phyloP scores from a whole-genome alignment of 2,888 invertebrate genomes.

The Mamestra brassicae region DNA sequence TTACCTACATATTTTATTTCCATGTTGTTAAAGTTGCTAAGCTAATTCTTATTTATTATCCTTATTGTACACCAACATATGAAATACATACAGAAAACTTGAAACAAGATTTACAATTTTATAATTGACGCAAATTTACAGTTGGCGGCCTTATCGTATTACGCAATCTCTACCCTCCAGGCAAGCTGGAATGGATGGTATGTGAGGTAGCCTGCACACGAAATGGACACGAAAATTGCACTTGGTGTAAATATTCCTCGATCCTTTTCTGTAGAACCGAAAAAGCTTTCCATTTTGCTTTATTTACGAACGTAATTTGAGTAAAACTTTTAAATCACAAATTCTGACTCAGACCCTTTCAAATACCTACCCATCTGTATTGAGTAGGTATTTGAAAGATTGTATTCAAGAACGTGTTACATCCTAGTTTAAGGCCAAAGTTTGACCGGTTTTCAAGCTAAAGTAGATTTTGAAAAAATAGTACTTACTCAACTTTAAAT shows the following conservation, averaged over 20 bases:
- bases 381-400: too few relatives aligned
- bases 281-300: not conserved
- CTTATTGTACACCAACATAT: too few relatives aligned
- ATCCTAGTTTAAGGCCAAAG: too few relatives aligned
- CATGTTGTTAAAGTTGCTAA: not conserved
- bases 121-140: not conserved
- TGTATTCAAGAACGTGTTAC: too few relatives aligned
- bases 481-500: not conserved
- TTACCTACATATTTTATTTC: not conserved
- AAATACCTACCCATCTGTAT: too few relatives aligned
- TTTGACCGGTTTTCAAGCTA: too few relatives aligned
- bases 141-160: not conserved
- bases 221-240: not conserved
- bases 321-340: not conserved
- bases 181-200: not conserved
- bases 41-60: too few relatives aligned
- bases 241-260: not conserved
- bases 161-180: not conserved
- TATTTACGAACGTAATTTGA: not conserved
- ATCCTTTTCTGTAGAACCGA: not conserved
- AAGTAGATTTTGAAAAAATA: not conserved
- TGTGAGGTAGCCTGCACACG: not conserved
- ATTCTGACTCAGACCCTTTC: not conserved
- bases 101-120: not conserved
- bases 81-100: not conserved